Evolutionary conservation across 2,888 invertebrate genomes (phyloP).

Genomic region (Calameuta filiformis): DNA sequence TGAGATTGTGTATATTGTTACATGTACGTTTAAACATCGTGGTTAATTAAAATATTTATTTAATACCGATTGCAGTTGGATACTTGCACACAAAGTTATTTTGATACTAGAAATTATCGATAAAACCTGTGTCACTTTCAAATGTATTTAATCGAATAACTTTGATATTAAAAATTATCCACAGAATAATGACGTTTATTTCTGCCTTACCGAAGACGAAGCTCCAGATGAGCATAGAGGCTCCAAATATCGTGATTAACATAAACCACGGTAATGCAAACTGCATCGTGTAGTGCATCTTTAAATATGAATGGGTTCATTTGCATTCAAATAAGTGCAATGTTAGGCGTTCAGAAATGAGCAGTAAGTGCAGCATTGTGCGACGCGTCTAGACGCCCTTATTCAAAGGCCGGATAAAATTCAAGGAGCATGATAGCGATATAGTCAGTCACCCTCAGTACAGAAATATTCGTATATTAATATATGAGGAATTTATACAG

Average conservation of each 20-base stretch:
- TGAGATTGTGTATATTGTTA: not conserved
- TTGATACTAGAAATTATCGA: not conserved
- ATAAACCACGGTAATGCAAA: not conserved
- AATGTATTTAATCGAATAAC: not conserved
- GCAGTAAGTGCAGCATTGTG: not conserved
- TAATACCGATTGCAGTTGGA: not conserved
- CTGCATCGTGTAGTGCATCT: not conserved
- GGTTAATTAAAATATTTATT: not conserved
- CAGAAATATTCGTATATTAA: not conserved
- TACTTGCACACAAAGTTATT: not conserved
- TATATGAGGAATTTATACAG: not conserved
- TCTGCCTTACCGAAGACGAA: not conserved
- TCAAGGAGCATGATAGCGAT: not conserved
- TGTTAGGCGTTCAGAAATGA: slow-evolving; percentile 1
- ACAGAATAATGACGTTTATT: not conserved
- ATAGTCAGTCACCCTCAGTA: not conserved
- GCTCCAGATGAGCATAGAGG: not conserved
- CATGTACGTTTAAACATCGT: too few relatives aligned
- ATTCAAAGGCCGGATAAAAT: not conserved
- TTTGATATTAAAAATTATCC: not conserved
- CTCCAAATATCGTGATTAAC: not conserved
- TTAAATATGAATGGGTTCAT: not conserved
- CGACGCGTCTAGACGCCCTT: not conserved
- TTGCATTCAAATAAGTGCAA: slow-evolving; percentile 5
- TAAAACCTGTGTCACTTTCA: not conserved